These are phyloP conservation scores for Meandrusa payeni DNA, from an alignment of 2,888 invertebrate genomes.

Conservation along the genomic window DNA sequence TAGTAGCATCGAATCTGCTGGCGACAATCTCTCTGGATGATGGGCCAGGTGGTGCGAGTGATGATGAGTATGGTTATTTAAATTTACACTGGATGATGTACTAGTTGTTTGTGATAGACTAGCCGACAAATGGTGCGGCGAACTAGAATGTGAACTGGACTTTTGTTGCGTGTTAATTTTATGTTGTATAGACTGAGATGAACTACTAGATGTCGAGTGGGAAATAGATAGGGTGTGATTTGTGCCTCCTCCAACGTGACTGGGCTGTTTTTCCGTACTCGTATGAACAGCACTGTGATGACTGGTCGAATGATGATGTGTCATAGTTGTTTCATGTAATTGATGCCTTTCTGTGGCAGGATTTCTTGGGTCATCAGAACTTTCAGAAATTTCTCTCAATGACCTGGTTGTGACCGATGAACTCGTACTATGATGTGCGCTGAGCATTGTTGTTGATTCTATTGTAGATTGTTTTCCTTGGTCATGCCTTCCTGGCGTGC, in stretches of 20 bases:
- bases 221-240: conserved; percentile 84
- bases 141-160: conserved; percentile 65
- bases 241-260: conserved; percentile 72
- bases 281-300: conserved; percentile 84
- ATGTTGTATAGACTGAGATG: conserved; percentile 83
- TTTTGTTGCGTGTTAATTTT: conserved; percentile 80
- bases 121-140: conserved; percentile 78
- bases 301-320: conserved; percentile 84
- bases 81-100: conserved; percentile 75
- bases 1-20: conserved; percentile 77
- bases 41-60: conserved; percentile 82
- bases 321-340: conserved; percentile 83
- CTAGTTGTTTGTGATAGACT: conserved; percentile 78
- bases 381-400: conserved; percentile 81
- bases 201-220: conserved; percentile 84
- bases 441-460: conserved; percentile 85
- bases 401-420: conserved; percentile 86
- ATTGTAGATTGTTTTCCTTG: conserved; percentile 77
- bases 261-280: conserved; percentile 82
- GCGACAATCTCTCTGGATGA: conserved; percentile 85
- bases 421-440: conserved; percentile 86
- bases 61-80: conserved; percentile 84
- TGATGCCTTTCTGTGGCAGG: conserved; percentile 81
- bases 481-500: conserved; percentile 70
- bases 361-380: conserved; percentile 69